Conservation (phyloP, 1,140 invertebrate genomes). For the Copidosoma floridanum region DNA sequence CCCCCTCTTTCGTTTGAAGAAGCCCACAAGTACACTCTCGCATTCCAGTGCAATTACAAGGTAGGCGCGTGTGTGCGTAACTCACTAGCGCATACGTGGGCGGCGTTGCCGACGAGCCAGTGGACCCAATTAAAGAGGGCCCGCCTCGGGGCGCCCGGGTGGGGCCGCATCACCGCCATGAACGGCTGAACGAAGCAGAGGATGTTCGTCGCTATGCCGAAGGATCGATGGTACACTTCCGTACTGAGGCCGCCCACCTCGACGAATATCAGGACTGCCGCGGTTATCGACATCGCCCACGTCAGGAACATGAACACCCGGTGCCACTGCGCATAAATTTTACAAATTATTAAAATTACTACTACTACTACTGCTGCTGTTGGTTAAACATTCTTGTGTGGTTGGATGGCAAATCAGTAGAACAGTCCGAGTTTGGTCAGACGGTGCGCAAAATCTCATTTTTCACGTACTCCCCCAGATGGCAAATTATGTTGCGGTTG, state of each 20-base stretch:
- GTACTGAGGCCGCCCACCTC: slow-evolving; percentile 76
- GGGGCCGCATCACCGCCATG: slow-evolving; percentile 82
- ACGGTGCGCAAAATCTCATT: too few relatives aligned
- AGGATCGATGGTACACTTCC: slow-evolving; percentile 76
- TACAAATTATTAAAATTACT: slow-evolving; percentile 6
- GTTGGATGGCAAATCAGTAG: too few relatives aligned
- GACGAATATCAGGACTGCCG: slow-evolving; percentile 81
- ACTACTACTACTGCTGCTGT: too few relatives aligned
- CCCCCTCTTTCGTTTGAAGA: too few relatives aligned
- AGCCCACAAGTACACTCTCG: too few relatives aligned
- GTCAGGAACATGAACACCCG: slow-evolving; percentile 81
- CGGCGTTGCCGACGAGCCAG: slow-evolving; percentile 89
- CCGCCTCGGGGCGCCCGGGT: slow-evolving; percentile 76
- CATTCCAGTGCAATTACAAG: too few relatives aligned
- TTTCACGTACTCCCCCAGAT: too few relatives aligned
- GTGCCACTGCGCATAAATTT: slow-evolving; percentile 68
- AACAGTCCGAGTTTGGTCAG: too few relatives aligned
- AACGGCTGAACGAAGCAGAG: slow-evolving; percentile 82
- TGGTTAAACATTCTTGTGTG: too few relatives aligned
- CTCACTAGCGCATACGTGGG: slow-evolving; percentile 88
- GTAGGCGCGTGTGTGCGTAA: slow-evolving; percentile 25
- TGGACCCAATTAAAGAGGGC: slow-evolving; percentile 93
- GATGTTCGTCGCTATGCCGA: slow-evolving; percentile 75
- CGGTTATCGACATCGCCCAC: slow-evolving; percentile 73
- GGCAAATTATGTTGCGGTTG: too few relatives aligned